phyloP scores from a whole-genome alignment of 2,113 vertebrate genomes.

The Chionodraco myersi region DNA sequence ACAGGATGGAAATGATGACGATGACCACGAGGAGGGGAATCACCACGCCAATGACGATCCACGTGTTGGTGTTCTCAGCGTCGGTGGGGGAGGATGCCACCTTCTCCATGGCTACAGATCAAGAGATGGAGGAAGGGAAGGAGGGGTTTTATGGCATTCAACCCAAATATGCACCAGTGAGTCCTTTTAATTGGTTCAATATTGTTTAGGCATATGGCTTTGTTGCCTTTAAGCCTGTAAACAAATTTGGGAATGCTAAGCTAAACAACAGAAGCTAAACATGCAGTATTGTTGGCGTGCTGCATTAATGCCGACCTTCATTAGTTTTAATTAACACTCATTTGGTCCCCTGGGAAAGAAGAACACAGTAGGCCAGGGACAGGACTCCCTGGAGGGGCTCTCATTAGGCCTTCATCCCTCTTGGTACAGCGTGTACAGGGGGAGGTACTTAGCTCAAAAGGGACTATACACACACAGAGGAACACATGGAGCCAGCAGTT shows the following conservation, averaged over 20 bases:
- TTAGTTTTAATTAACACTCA: conserved; percentile 65
- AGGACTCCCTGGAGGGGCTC: conserved; percentile 44
- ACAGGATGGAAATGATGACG: conserved; percentile 93
- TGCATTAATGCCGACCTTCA: conserved; percentile 30
- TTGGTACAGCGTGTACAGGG: conserved; percentile 17
- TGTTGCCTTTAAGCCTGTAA: conserved; percentile 1
- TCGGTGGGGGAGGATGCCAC: conserved; percentile 82
- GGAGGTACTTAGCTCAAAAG: conserved; percentile 49
- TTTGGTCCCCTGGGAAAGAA: conserved; percentile 46
- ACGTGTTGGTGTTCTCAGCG: conserved; percentile 89
- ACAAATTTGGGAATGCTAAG: conserved; percentile 7
- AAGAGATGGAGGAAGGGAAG: background rate
- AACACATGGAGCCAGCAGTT: conserved; percentile 18
- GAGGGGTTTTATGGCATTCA: background rate
- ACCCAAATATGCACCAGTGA: background rate
- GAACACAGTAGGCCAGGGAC: conserved; percentile 32
- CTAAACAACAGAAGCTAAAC: background rate
- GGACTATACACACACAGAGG: conserved; percentile 54
- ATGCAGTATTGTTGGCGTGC: background rate
- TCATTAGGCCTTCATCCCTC: conserved; percentile 52
- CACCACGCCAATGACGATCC: conserved; percentile 94
- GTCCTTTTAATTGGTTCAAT: background rate
- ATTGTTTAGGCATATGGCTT: background rate
- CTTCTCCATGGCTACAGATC: conserved; percentile 89
- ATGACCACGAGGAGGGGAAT: conserved; percentile 91